Conservation (phyloP, 2,113 vertebrate genomes). For the Mormyrus iriodes region DNA sequence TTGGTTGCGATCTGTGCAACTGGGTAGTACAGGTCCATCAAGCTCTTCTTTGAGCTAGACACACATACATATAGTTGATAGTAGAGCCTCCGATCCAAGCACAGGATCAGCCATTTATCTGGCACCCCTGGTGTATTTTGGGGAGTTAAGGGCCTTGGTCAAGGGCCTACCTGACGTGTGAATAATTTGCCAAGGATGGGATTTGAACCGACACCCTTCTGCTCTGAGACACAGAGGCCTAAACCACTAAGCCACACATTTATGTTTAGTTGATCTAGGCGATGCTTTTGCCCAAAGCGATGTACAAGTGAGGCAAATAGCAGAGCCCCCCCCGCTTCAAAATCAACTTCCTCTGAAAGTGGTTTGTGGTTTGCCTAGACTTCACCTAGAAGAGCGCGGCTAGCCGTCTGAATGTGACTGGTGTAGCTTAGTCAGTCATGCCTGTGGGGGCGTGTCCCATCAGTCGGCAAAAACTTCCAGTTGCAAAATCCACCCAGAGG, state of each 20-base stretch:
- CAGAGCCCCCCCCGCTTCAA: slow-evolving; percentile 67
- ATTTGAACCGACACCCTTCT: slow-evolving; percentile 75
- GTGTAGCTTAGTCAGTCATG: too few relatives aligned
- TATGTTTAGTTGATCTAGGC: too few relatives aligned
- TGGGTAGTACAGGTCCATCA: neutral
- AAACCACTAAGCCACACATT: too few relatives aligned
- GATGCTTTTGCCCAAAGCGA: too few relatives aligned
- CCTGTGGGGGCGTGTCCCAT: too few relatives aligned
- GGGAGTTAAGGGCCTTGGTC: neutral
- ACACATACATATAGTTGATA: neutral
- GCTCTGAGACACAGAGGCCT: neutral
- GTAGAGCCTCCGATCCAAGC: too few relatives aligned
- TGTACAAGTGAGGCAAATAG: neutral
- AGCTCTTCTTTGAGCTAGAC: neutral
- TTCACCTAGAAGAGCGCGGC: slow-evolving; percentile 94
- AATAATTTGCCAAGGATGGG: slow-evolving; percentile 49
- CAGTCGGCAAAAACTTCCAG: neutral
- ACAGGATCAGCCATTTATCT: too few relatives aligned
- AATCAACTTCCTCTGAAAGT: slow-evolving; percentile 97
- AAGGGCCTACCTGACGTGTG: slow-evolving; percentile 89
- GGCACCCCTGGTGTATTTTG: neutral
- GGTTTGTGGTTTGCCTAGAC: slow-evolving; percentile 97
- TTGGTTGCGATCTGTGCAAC: neutral
- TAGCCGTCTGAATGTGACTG: slow-evolving; percentile 59
- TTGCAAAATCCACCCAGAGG: neutral